Percentiles rank a stretch among this genome's conserved stretches.
phyloP scores from a whole-genome alignment of 1,140 invertebrate genomes.

The Calephelis virginiensis region DNA sequence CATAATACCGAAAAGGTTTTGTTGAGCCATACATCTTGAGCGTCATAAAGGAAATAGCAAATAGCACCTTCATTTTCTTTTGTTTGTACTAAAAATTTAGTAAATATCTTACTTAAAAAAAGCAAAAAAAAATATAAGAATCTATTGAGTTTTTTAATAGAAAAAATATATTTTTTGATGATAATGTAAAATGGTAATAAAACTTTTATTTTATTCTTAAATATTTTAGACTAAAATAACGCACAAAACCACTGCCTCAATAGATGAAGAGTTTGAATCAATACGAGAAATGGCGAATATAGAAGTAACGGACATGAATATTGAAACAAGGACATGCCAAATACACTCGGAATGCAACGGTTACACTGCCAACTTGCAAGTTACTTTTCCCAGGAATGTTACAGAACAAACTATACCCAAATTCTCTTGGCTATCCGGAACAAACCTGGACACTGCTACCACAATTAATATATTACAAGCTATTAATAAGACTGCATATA shows the following conservation, averaged over 20 bases:
- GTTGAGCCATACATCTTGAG: too few species aligned
- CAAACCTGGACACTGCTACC: constrained; percentile 67
- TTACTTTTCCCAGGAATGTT: constrained; percentile 88
- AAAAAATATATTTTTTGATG: too few species aligned
- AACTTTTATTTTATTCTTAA: too few species aligned
- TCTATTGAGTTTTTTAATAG: too few species aligned
- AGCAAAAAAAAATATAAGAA: too few species aligned
- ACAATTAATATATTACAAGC: constrained; percentile 75
- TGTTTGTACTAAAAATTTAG: too few species aligned
- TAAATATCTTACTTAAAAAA: too few species aligned
- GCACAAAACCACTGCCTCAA: constrained; percentile 54
- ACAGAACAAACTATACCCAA: constrained; percentile 77
- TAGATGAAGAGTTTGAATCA: constrained; percentile 91
- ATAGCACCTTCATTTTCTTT: too few species aligned
- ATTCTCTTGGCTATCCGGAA: constrained; percentile 74
- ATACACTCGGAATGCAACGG: constrained; percentile 87
- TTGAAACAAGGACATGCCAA: constrained; percentile 85
- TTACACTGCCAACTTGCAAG: constrained; percentile 86
- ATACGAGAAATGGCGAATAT: constrained; percentile 90
- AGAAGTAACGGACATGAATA: constrained; percentile 88
- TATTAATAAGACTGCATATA: constrained; percentile 71
- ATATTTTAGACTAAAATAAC: constrained; percentile 51
- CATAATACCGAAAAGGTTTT: too few species aligned
- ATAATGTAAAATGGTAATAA: too few species aligned
- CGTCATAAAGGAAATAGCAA: too few species aligned